phyloP scores from a whole-genome alignment of 2,888 invertebrate genomes.

The Parasteatoda lunata region DNA sequence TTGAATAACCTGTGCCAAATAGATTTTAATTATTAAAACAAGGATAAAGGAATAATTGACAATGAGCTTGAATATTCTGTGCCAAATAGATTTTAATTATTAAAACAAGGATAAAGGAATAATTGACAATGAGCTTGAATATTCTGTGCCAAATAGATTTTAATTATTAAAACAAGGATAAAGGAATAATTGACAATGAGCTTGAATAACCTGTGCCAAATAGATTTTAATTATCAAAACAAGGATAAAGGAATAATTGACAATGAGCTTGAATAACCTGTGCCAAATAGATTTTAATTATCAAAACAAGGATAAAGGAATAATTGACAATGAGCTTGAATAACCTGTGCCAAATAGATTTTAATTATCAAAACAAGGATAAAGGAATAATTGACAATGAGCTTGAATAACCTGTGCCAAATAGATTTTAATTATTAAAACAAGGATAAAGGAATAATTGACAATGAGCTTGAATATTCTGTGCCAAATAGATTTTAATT shows the following conservation, averaged over 20 bases:
- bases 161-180: no score
- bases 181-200: slow-evolving; percentile 82
- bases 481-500: slow-evolving; percentile 76
- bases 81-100: slow-evolving; percentile 73
- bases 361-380: no score
- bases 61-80: slow-evolving; percentile 94
- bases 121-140: slow-evolving; percentile 91
- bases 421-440: no score
- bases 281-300: slow-evolving; percentile 73
- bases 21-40: no score
- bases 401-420: slow-evolving; percentile 91
- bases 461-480: slow-evolving; percentile 94
- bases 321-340: slow-evolving; percentile 89
- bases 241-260: slow-evolving; percentile 76
- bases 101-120: no score
- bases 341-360: slow-evolving; percentile 82
- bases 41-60: slow-evolving; percentile 77
- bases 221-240: no score
- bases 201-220: slow-evolving; percentile 89
- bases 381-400: slow-evolving; percentile 81
- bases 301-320: no score
- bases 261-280: slow-evolving; percentile 95
- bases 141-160: slow-evolving; percentile 81
- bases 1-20: slow-evolving; percentile 87
- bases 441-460: slow-evolving; percentile 75